Percentiles rank a stretch among this genome's conserved stretches.
Evolutionary conservation across 2,113 vertebrate genomes (phyloP).

Genomic region (Phaethon lepturus): DNA sequence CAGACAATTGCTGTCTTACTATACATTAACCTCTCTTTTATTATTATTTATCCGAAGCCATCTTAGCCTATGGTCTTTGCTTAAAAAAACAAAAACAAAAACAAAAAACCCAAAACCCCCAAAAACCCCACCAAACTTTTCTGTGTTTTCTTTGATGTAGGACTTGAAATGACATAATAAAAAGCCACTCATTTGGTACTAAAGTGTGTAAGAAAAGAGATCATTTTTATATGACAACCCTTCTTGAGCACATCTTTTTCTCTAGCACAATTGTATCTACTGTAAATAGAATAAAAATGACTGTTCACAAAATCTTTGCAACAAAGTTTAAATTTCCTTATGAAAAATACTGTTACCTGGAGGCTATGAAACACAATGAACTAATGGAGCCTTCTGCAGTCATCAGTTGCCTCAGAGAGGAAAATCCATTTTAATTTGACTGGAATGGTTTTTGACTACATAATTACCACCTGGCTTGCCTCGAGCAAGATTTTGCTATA

Average conservation of each 20-base stretch:
- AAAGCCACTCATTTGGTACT: neutral
- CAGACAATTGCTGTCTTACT: neutral
- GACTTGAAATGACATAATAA: neutral
- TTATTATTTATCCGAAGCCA: neutral
- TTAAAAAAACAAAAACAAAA: neutral
- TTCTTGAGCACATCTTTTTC: neutral
- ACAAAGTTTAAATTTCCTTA: neutral
- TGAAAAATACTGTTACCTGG: neutral
- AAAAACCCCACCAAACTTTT: neutral
- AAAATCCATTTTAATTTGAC: slow-evolving; percentile 22
- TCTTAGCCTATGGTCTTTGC: neutral
- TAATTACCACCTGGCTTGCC: slow-evolving; percentile 35
- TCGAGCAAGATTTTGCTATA: neutral
- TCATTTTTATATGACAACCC: neutral
- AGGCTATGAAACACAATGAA: neutral
- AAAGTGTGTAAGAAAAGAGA: neutral
- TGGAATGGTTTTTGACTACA: slow-evolving; percentile 55
- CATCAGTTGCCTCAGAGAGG: neutral
- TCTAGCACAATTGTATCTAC: neutral
- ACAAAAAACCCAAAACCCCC: neutral
- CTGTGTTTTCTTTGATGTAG: neutral
- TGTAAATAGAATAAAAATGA: neutral
- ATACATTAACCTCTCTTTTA: neutral
- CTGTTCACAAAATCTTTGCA: neutral
- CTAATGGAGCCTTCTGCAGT: neutral